Evolutionary conservation across 2,888 invertebrate genomes (phyloP).

Genomic region (Anoplius nigerrimus): DNA sequence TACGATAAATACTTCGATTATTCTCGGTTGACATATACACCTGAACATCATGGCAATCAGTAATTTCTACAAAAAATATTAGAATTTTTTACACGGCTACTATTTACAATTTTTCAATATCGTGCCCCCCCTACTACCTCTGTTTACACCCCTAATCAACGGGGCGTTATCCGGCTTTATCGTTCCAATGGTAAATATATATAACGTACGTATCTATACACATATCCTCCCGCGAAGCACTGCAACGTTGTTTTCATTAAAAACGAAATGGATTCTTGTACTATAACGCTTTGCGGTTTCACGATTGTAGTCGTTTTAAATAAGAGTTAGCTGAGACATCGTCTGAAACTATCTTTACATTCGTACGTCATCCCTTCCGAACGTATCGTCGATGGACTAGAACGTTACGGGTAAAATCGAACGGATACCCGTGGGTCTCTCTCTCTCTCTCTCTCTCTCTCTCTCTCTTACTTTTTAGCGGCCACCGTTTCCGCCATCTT

Average conservation of each 20-base stretch:
- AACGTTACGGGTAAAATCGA: constrained; percentile 39
- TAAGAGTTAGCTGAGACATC: neutral
- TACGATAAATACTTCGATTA: constrained; percentile 44
- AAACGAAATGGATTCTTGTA: constrained; percentile 34
- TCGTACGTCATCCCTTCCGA: constrained; percentile 12
- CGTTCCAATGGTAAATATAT: constrained; percentile 37
- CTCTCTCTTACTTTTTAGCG: constrained; percentile 24
- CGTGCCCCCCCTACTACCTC: neutral
- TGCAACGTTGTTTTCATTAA: neutral
- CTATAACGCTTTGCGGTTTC: constrained; percentile 23
- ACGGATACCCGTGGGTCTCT: no score
- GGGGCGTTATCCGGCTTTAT: constrained; percentile 32
- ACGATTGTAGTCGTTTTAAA: no score
- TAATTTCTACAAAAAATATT: constrained; percentile 57
- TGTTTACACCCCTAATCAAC: neutral
- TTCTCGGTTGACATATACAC: constrained; percentile 41
- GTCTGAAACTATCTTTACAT: constrained; percentile 2
- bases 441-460: no score
- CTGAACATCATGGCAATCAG: constrained; percentile 37
- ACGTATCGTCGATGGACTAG: constrained; percentile 46
- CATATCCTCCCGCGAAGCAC: constrained; percentile 24
- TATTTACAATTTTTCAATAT: constrained; percentile 49
- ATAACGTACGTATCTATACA: neutral
- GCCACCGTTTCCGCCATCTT: constrained; percentile 43
- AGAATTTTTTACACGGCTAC: constrained; percentile 48